Evolutionary conservation across 1,140 invertebrate species (phyloP), one percentile per base, ranked within the genome.

Genomic region (Amyelois transitella): DNA sequence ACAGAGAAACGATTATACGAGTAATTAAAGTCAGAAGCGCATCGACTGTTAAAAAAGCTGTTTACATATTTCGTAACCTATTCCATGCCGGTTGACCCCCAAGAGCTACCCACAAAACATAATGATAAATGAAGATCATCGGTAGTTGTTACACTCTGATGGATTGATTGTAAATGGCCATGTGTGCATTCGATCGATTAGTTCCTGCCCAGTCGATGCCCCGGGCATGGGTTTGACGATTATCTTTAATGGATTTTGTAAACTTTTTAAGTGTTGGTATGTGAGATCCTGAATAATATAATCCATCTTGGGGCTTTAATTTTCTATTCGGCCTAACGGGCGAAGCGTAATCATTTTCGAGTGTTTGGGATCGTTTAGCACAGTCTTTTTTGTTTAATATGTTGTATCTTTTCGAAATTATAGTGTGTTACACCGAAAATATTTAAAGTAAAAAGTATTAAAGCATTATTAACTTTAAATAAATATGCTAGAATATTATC

Each of bases 71-170:
- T 38, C 32, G 32, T 38, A 38, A 38, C 62, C 60, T 61, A 60
- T 70, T 63, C 64, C 67, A 60, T 67, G 58, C 32, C 60, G 60
- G 32, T 61, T 80, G 77, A 74, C 81, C 83, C 79, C 75, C 70
- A 81, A 77, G 74, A 75, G 75, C 78, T 79, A 79, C 78, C 70
- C 75, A 87, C 71, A 81, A 82, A 84, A 82, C 68, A 77, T 77
- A 82, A 86, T 87, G 84, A 87, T 87, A 85, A 87, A 87, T 87
- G 80, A 76, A 78, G 68, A 79, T 77, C 75, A 74, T 78, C 79
- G 76, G 77, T 84, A 85, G 81, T 85, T 85, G 72, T 65, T 81
- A 75, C 77, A 85, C 71, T 73, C 77, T 87, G 84, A 87, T 87
- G 75, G 81, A 85, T 86, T 84, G 83, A 84, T 87, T 82, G 77